phyloP scores from a whole-genome alignment of 2,888 invertebrate species.

The Andrena camellia region DNA sequence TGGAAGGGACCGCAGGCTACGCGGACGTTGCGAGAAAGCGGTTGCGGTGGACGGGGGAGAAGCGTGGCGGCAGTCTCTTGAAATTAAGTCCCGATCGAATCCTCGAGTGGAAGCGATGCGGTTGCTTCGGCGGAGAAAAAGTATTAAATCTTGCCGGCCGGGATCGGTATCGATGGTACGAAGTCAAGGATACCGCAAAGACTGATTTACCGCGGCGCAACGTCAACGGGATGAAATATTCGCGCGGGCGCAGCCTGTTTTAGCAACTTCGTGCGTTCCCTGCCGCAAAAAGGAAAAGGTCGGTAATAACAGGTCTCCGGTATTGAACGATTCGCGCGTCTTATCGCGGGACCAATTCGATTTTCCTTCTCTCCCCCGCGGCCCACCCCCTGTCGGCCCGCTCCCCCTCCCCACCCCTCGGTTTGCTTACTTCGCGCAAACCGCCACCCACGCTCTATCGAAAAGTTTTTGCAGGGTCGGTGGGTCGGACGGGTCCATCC shows the following conservation, averaged over 20 bases:
- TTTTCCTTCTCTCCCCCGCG: constrained; percentile 4
- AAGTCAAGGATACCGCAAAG: constrained; percentile 46
- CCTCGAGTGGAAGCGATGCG: not conserved
- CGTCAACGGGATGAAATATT: constrained; percentile 59
- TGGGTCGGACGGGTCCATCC: constrained; percentile 74
- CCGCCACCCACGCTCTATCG: constrained; percentile 51
- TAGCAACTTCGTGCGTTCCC: constrained; percentile 50
- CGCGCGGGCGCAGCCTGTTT: constrained; percentile 52
- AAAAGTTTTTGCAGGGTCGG: constrained; percentile 63
- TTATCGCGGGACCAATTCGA: constrained; percentile 63
- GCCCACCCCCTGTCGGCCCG: not conserved
- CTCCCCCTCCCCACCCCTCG: not conserved
- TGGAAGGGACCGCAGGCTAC: not conserved
- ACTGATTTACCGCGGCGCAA: constrained; percentile 58
- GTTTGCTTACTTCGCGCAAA: constrained; percentile 65
- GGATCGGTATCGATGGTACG: constrained; percentile 50
- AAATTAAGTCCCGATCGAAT: constrained; percentile 16
- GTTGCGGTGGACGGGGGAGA: not conserved
- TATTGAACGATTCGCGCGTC: constrained; percentile 65
- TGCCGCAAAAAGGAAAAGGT: constrained; percentile 44
- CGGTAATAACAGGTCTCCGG: constrained; percentile 59
- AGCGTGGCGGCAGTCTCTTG: not conserved
- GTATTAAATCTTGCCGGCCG: constrained; percentile 23
- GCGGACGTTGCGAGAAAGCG: not conserved
- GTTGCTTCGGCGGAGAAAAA: constrained; percentile 4